These are phyloP conservation scores for Diarsia rubi DNA, from an alignment of 2,888 invertebrate species.

Conservation along the genomic window DNA sequence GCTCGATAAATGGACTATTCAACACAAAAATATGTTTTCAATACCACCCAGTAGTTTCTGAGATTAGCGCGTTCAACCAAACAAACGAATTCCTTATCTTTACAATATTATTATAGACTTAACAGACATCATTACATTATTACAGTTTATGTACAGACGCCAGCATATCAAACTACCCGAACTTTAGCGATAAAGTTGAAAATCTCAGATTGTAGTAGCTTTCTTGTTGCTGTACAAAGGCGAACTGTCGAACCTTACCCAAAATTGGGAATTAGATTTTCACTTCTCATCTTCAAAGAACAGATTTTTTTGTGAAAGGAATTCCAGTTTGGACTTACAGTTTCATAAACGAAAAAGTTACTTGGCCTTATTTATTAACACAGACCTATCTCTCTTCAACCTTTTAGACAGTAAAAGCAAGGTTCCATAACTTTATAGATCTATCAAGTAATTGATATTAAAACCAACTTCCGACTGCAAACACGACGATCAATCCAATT, in stretches of 20 bases:
- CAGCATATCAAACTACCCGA: too few relatives aligned
- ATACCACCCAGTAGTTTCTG: too few relatives aligned
- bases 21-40: too few relatives aligned
- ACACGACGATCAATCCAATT: not conserved
- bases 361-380: not conserved
- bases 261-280: not conserved
- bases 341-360: not conserved
- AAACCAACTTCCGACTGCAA: not conserved
- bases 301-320: not conserved
- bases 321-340: not conserved
- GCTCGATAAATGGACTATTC: too few relatives aligned
- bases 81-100: too few relatives aligned
- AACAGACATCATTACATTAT: not conserved
- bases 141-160: not conserved
- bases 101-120: too few relatives aligned
- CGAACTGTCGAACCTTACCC: not conserved
- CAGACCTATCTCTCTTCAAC: not conserved
- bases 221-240: too few relatives aligned
- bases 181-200: too few relatives aligned
- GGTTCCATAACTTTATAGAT: not conserved
- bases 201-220: too few relatives aligned
- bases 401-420: not conserved
- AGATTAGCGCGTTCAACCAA: too few relatives aligned
- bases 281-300: not conserved
- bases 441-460: constrained; percentile 6